phyloP scores from a whole-genome alignment of 37 sponge, comb jelly and placozoan genomes.

The Geodia barretti region DNA sequence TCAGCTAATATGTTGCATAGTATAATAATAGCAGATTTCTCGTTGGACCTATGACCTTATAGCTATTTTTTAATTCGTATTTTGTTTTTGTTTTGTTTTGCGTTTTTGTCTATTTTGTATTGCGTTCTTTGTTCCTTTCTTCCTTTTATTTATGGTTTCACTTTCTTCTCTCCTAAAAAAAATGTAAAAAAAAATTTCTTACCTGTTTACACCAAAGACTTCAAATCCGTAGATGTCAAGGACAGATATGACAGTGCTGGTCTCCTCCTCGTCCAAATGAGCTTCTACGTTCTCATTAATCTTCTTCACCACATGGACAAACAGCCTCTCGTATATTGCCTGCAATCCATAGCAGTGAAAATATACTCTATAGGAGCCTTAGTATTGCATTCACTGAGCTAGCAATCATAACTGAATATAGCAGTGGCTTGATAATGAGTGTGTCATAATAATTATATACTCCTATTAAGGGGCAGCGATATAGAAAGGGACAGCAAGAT shows the following conservation, averaged over 20 bases:
- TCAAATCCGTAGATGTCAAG: slow-evolving; percentile 84
- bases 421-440: too few species aligned
- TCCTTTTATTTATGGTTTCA: too few species aligned
- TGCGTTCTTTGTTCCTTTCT: too few species aligned
- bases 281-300: slow-evolving; percentile 55
- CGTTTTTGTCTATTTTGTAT: too few species aligned
- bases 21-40: too few species aligned
- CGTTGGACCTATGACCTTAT: too few species aligned
- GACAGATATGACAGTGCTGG: slow-evolving; percentile 61
- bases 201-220: slow-evolving; percentile 74
- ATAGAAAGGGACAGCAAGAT: not conserved
- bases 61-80: too few species aligned
- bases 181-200: not conserved
- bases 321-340: slow-evolving; percentile 69
- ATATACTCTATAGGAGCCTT: too few species aligned
- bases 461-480: not conserved
- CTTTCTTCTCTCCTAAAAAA: too few species aligned
- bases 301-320: slow-evolving; percentile 48
- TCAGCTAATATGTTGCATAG: not conserved
- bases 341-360: not conserved
- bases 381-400: too few species aligned
- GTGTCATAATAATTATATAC: not conserved
- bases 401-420: too few species aligned
- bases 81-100: too few species aligned
- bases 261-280: not conserved